Percentiles rank a stretch among this genome's conserved stretches.
These are phyloP conservation scores for Ectropis crepuscularia DNA, from an alignment of 2,888 invertebrate species.

Conservation along the genomic window DNA sequence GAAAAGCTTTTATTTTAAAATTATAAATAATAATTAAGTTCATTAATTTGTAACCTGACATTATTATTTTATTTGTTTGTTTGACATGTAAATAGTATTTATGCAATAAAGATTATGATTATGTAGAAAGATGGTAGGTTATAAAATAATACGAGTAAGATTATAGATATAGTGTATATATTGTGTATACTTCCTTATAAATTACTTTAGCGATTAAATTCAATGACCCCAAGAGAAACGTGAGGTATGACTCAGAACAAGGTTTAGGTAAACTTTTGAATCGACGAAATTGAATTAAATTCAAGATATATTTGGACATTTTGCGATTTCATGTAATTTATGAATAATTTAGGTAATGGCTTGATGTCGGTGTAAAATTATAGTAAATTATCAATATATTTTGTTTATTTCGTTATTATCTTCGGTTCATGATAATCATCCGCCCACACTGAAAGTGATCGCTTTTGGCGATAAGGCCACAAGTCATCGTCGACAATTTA, in stretches of 20 bases:
- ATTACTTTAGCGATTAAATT: neutral
- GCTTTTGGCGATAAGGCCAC: too few relatives aligned
- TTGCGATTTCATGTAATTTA: slow-evolving; percentile 2
- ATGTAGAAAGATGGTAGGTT: too few relatives aligned
- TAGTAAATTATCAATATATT: neutral
- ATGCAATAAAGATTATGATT: too few relatives aligned
- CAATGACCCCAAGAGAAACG: neutral
- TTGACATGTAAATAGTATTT: too few relatives aligned
- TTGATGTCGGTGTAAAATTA: neutral
- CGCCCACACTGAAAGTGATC: neutral
- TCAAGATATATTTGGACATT: neutral
- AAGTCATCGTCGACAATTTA: too few relatives aligned
- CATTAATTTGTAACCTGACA: too few relatives aligned
- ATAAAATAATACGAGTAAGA: too few relatives aligned
- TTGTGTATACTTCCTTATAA: neutral
- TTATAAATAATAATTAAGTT: too few relatives aligned
- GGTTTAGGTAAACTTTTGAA: neutral
- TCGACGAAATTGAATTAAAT: neutral
- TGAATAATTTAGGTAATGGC: slow-evolving; percentile 1
- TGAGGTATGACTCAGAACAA: neutral
- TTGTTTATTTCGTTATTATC: neutral
- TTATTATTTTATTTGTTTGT: too few relatives aligned
- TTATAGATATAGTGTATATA: too few relatives aligned
- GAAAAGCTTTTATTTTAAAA: too few relatives aligned
- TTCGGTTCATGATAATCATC: neutral